phyloP scores from a whole-genome alignment of 2,113 vertebrate species.

The Carassius auratus region DNA sequence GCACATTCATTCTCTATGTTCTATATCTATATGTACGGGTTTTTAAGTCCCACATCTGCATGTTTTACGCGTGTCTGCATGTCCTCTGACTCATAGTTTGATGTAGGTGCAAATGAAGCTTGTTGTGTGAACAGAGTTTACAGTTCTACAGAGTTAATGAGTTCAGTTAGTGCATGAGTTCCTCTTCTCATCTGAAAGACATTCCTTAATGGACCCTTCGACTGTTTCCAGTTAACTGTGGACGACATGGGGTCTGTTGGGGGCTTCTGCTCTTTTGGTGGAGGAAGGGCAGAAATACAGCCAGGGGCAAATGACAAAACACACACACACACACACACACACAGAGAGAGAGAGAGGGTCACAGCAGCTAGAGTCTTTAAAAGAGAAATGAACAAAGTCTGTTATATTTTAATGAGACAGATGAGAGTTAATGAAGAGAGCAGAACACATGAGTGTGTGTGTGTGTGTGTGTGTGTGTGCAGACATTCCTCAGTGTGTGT shows the following conservation, averaged over 20 bases:
- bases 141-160: not conserved
- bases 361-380: not conserved
- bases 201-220: not conserved
- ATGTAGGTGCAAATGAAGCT: no score
- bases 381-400: slow-evolving; percentile 38
- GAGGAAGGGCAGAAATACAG: slow-evolving; percentile 12
- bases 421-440: slow-evolving; percentile 13
- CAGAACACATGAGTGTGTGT: not conserved
- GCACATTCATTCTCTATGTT: slow-evolving; percentile 21
- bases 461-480: slow-evolving; percentile 11
- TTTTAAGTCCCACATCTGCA: not conserved
- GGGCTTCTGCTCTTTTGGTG: not conserved
- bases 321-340: not conserved
- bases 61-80: not conserved
- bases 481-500: slow-evolving; percentile 42
- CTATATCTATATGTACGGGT: no score
- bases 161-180: no score
- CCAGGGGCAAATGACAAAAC: not conserved
- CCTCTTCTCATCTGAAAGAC: not conserved
- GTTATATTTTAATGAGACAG: not conserved
- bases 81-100: not conserved
- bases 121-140: not conserved
- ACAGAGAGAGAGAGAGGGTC: not conserved
- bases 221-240: not conserved
- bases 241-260: not conserved